phyloP scores from a whole-genome alignment of 2,113 vertebrate genomes.

The Ceyx cyanopectus region DNA sequence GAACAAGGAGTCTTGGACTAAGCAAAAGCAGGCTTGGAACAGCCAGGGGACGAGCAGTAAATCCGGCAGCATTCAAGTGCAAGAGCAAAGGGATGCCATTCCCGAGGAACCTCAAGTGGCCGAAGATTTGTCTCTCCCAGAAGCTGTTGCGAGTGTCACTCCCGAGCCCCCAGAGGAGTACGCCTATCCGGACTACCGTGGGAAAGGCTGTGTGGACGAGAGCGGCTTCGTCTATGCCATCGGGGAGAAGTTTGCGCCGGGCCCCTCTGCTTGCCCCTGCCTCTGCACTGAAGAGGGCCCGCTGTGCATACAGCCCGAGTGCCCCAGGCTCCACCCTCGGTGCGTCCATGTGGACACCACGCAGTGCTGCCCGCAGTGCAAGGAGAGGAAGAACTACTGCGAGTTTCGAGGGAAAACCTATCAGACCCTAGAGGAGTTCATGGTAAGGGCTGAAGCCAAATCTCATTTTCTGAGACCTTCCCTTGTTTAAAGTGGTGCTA shows the following conservation, averaged over 20 bases:
- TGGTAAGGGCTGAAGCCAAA: slow-evolving; percentile 83
- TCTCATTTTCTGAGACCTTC: not conserved
- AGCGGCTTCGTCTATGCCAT: slow-evolving; percentile 97
- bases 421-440: slow-evolving; percentile 93
- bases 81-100: slow-evolving; percentile 77
- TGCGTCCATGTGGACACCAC: slow-evolving; percentile 96
- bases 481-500: not conserved
- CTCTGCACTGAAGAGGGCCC: slow-evolving; percentile 98
- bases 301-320: slow-evolving; percentile 93
- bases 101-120: slow-evolving; percentile 73
- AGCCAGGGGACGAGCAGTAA: slow-evolving; percentile 74
- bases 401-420: slow-evolving; percentile 95
- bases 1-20: slow-evolving; percentile 79
- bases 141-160: slow-evolving; percentile 75
- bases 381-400: slow-evolving; percentile 95
- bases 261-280: slow-evolving; percentile 95
- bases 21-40: slow-evolving; percentile 78
- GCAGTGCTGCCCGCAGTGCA: slow-evolving; percentile 96
- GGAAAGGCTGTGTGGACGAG: slow-evolving; percentile 98
- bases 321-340: slow-evolving; percentile 93
- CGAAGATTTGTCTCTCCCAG: slow-evolving; percentile 82
- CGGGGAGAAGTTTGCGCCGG: slow-evolving; percentile 94
- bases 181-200: slow-evolving; percentile 94
- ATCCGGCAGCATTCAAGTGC: slow-evolving; percentile 70
- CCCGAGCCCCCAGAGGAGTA: slow-evolving; percentile 91